A percentile compares a stretch with the other conserved stretches of the same genome.
Evolutionary conservation across 2,797 vertebrate species (phyloP).

Genomic region (Onychomys leucogaster): DNA sequence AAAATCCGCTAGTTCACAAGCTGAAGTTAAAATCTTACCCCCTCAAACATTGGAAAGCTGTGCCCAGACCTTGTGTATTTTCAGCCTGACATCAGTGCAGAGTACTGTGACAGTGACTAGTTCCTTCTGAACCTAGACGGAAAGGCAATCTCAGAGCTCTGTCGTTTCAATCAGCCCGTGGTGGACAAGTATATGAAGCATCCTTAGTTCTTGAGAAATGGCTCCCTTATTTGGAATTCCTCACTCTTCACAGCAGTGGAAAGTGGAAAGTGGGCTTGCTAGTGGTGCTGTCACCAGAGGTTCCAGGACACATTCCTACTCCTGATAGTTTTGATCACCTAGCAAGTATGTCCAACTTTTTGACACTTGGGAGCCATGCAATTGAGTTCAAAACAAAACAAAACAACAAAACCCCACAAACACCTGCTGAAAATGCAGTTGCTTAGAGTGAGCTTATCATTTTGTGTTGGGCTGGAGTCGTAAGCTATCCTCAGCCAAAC

Average conservation of each 20-base stretch:
- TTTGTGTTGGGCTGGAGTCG: neutral
- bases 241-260: neutral
- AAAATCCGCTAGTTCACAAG: neutral
- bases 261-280: too few species aligned
- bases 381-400: neutral
- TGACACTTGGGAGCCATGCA: neutral
- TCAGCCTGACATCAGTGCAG: neutral
- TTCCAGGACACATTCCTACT: rapidly evolving
- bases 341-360: neutral
- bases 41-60: neutral
- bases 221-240: neutral
- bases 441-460: neutral
- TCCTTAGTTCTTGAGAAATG: neutral
- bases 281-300: neutral
- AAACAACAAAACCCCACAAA: neutral
- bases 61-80: neutral
- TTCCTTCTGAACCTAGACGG: neutral
- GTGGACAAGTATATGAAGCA: neutral
- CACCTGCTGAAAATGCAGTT: neutral
- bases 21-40: neutral
- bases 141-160: neutral
- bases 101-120: neutral
- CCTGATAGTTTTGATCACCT: neutral
- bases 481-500: neutral
- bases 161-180: neutral